Evolutionary conservation across 2,113 vertebrate species (phyloP).

Genomic region (Tinamus guttatus): DNA sequence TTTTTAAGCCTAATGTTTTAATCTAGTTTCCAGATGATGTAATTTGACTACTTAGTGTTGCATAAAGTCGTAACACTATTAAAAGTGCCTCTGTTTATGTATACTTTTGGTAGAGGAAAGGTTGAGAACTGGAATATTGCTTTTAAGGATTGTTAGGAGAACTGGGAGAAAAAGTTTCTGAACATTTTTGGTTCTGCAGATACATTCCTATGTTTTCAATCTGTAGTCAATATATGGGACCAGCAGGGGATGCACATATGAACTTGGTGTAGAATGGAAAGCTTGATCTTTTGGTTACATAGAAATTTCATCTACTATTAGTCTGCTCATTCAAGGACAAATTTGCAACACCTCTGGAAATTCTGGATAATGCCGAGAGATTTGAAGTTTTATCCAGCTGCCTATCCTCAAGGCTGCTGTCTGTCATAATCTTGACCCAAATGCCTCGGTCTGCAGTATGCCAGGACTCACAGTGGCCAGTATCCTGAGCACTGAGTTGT

Average conservation of each 20-base stretch:
- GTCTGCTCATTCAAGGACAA: not conserved
- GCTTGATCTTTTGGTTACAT: not conserved
- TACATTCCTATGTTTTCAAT: not conserved
- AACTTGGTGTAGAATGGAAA: not conserved
- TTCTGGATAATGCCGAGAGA: not conserved
- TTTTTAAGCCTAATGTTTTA: not conserved
- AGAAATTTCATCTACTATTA: not conserved
- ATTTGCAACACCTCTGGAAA: not conserved
- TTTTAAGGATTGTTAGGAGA: not conserved
- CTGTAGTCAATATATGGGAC: not conserved
- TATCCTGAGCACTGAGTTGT: not conserved
- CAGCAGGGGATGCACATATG: not conserved
- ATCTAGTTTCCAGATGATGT: not conserved
- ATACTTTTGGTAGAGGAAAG: not conserved
- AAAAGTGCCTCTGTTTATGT: slow-evolving; percentile 8
- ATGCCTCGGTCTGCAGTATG: not conserved
- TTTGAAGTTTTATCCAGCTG: not conserved
- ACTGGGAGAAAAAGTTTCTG: not conserved
- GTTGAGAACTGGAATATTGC: not conserved
- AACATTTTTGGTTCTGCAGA: not conserved
- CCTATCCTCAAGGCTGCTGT: not conserved
- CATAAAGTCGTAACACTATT: not conserved
- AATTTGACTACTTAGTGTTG: not conserved
- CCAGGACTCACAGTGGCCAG: not conserved
- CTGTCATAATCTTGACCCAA: not conserved